Conservation (phyloP, 2,888 invertebrate genomes). For the Abrostola tripartita region DNA sequence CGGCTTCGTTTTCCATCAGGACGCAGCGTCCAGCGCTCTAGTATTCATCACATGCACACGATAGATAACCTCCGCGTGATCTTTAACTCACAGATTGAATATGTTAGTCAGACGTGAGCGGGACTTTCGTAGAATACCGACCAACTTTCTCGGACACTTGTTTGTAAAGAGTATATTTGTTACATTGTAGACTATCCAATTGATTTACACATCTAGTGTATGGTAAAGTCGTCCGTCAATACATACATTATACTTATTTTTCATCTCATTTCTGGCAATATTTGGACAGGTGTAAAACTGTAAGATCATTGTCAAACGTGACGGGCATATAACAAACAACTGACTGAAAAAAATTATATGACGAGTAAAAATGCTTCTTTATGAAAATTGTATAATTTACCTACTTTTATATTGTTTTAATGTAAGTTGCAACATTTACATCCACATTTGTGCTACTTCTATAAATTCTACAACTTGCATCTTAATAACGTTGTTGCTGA, state of each 20-base stretch:
- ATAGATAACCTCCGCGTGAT: conserved; percentile 60
- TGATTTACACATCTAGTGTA: conserved; percentile 4
- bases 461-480: background rate
- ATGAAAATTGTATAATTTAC: too few species aligned
- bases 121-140: conserved; percentile 50
- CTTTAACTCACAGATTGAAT: conserved; percentile 62
- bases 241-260: conserved; percentile 17
- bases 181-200: conserved; percentile 2
- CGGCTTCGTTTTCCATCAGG: background rate
- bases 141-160: conserved; percentile 43
- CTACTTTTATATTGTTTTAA: too few species aligned
- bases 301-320: background rate
- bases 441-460: too few species aligned
- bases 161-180: conserved; percentile 28
- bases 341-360: too few species aligned
- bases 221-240: background rate
- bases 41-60: conserved; percentile 48
- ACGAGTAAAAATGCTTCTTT: too few species aligned
- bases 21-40: conserved; percentile 6
- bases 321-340: background rate
- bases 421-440: too few species aligned
- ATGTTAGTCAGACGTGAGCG: conserved; percentile 45
- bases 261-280: background rate
- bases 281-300: background rate
- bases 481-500: background rate